These are phyloP conservation scores for Sebastiscus albofasciatus DNA, from an alignment of 2,797 vertebrate species.

Conservation along the genomic window DNA sequence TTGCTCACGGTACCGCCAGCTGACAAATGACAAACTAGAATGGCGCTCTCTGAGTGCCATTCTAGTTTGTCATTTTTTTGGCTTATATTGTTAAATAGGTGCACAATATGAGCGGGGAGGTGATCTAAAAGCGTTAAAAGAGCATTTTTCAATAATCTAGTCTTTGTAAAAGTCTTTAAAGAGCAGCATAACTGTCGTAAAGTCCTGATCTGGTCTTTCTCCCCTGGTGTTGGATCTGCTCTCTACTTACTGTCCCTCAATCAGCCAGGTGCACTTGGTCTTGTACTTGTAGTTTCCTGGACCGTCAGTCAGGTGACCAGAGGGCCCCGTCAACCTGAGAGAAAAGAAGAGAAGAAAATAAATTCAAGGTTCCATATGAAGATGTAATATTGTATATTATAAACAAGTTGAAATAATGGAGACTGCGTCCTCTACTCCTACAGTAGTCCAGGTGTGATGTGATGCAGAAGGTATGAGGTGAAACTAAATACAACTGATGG, in stretches of 20 bases:
- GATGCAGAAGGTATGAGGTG: background rate
- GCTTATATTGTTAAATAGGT: too few relatives aligned
- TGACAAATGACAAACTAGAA: too few relatives aligned
- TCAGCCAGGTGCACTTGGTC: conserved; percentile 98
- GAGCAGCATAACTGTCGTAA: background rate
- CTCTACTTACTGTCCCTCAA: conserved; percentile 92
- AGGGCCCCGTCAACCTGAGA: conserved; percentile 90
- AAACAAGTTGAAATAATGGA: background rate
- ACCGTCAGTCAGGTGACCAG: conserved; percentile 92
- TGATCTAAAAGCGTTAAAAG: too few relatives aligned
- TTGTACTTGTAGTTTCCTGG: conserved; percentile 99
- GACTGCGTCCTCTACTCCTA: too few relatives aligned
- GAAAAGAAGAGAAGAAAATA: background rate
- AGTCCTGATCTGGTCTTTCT: background rate
- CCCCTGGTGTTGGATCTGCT: too few relatives aligned
- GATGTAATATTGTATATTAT: rapidly evolving
- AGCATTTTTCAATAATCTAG: too few relatives aligned
- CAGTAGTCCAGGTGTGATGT: background rate
- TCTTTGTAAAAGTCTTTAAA: background rate
- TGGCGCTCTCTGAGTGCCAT: too few relatives aligned
- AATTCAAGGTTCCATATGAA: background rate
- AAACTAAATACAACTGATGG: background rate
- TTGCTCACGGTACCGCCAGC: too few relatives aligned
- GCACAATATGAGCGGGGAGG: too few relatives aligned
- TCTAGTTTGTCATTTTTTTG: too few relatives aligned